Evolutionary conservation across 2,113 vertebrate genomes (phyloP).

Genomic region (Chinchilla lanigera): DNA sequence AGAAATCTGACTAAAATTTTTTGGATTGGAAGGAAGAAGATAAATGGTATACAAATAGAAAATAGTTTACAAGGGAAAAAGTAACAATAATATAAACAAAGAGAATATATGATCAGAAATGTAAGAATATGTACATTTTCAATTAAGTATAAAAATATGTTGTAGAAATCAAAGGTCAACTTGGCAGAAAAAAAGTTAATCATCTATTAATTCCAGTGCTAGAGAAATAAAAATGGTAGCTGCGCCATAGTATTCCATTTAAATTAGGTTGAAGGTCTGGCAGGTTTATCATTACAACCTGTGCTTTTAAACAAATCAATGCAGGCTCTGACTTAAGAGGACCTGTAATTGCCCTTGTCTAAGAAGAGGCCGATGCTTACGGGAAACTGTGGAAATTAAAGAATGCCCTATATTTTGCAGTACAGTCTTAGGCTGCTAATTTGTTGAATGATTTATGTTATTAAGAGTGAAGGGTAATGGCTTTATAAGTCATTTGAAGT

Average conservation of each 20-base stretch:
- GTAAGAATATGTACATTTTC: background rate
- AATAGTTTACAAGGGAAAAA: background rate
- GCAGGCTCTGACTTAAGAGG: background rate
- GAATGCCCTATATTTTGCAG: background rate
- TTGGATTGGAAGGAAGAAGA: conserved; percentile 21
- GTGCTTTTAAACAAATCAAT: conserved; percentile 30
- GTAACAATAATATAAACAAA: background rate
- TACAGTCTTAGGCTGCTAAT: background rate
- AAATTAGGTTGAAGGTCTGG: conserved; percentile 13
- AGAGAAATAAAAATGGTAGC: conserved; percentile 4
- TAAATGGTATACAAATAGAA: background rate
- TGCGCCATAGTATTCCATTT: background rate
- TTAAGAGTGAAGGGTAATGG: background rate
- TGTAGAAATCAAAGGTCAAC: conserved; percentile 12
- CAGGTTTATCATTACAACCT: conserved; percentile 42
- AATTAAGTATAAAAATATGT: conserved; percentile 8
- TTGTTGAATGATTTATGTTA: conserved; percentile 53
- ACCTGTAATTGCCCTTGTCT: background rate
- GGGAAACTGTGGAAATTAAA: conserved; percentile 53
- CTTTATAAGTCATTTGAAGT: background rate
- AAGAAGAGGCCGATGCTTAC: conserved; percentile 13
- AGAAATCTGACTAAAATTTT: conserved; percentile 17
- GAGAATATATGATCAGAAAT: conserved; percentile 10
- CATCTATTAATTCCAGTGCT: background rate
- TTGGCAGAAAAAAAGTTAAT: conserved; percentile 30